Evolutionary conservation across 1,140 invertebrate genomes (phyloP).

Genomic region (Calephelis virginiensis): DNA sequence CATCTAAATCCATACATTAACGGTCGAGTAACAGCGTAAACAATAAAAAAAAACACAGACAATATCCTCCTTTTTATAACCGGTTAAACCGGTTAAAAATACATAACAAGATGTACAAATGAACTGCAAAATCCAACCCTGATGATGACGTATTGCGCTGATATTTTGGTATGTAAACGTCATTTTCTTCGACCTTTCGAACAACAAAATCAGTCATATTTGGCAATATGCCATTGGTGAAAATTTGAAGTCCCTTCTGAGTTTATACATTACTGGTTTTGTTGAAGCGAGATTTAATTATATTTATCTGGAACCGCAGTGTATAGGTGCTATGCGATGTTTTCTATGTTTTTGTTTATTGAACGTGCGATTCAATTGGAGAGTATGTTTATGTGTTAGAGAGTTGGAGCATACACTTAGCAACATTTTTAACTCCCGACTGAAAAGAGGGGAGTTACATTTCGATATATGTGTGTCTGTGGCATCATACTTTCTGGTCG

Average conservation of each 20-base stretch:
- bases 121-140: neutral
- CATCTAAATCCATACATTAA: too few species aligned
- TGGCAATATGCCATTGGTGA: slow-evolving; percentile 42
- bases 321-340: neutral
- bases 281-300: neutral
- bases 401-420: neutral
- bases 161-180: slow-evolving; percentile 26
- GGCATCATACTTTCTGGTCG: too few species aligned
- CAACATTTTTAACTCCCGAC: neutral
- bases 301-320: neutral
- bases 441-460: too few species aligned
- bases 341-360: slow-evolving; percentile 6
- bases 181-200: slow-evolving; percentile 37
- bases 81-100: too few species aligned
- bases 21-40: too few species aligned
- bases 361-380: slow-evolving; percentile 3
- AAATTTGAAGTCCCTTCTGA: neutral
- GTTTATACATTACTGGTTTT: slow-evolving; percentile 2
- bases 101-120: too few species aligned
- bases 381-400: slow-evolving; percentile 1
- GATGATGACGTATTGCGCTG: neutral
- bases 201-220: slow-evolving; percentile 41
- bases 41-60: too few species aligned
- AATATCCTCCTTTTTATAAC: too few species aligned
- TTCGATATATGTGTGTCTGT: too few species aligned